Base-by-base conservation (phyloP, 2,797 vertebrate species). In the Characodon lateralis region DNA sequence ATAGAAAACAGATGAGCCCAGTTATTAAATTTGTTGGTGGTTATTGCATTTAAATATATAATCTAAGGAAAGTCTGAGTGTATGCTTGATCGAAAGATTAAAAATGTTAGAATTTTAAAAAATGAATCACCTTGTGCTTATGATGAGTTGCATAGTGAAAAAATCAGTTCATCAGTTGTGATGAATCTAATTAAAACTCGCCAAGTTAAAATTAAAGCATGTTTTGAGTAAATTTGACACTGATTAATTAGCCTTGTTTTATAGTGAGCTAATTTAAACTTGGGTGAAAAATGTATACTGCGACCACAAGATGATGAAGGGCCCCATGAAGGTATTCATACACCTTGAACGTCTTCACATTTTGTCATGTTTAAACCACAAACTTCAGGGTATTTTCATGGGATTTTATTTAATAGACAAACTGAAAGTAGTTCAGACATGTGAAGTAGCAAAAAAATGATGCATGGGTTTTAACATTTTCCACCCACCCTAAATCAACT, bases 1-100 rank as follows among this genome's bases (percentile, higher is more conserved):
- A 74, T 63, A 46, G 56, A 81, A 78, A 81, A 58, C 72, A 80
- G 31, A 83, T 71, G 43, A 81, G 3, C 8, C 41, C 6, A 41
- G 46, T 39, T 18, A 51, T 28, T 74, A 24, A 68, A 74, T 53
- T 12, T 56, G 69, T 69, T 43, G 35, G 6, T 73, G n/a, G 20
- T 24, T n/a, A 51, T 39, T 76, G 9, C 13, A 65, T 73, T 28
- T 22, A 3, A 65, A 82, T 68, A 48, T n/a, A 20, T 26, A 58
- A 69, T 7, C 35, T 26, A 48, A 77, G 20, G 41, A 51, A 72
- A 35, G 48, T 0, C 13, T 26, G 28, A 46, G 22, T 39, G 16
- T 59, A 6, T 24, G 0, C 39, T 41, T 14, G 22, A 63, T 56
- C 3, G 24, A 2, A 13, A 10, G 0, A 28, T 59, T 16, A 51